phyloP scores from a whole-genome alignment of 2,797 vertebrate genomes.

The Sebastes glaucus region DNA sequence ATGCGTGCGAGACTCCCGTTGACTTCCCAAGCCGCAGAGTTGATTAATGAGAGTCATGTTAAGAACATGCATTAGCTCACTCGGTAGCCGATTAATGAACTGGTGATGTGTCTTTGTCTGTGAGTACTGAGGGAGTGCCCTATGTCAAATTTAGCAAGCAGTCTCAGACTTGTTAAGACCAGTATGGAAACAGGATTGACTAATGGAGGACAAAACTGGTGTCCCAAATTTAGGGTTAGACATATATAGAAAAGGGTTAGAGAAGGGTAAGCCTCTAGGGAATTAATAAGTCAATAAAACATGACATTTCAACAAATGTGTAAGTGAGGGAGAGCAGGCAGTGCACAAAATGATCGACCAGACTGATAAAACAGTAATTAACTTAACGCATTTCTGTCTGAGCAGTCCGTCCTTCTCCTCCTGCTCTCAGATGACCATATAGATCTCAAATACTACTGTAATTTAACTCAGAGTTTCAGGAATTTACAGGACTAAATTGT shows the following conservation, averaged over 20 bases:
- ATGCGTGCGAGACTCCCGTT: background rate
- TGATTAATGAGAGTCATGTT: constrained; percentile 38
- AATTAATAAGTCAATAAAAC: background rate
- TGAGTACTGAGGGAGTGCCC: background rate
- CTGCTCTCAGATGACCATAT: background rate
- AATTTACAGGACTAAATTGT: background rate
- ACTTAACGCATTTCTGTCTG: background rate
- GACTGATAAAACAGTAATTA: constrained; percentile 7
- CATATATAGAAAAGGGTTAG: background rate
- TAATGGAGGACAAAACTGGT: background rate
- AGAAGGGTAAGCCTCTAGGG: background rate
- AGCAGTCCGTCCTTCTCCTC: background rate
- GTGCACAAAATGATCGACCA: background rate
- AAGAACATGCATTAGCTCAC: constrained; percentile 26
- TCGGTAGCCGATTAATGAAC: constrained; percentile 27
- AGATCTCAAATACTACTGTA: background rate
- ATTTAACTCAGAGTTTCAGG: background rate
- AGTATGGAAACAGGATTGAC: background rate
- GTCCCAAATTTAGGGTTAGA: background rate
- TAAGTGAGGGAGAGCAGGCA: background rate
- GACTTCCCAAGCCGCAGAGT: constrained; percentile 8
- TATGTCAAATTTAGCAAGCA: background rate
- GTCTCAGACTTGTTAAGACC: background rate
- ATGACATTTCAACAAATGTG: background rate
- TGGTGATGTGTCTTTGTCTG: background rate